Conservation (phyloP, 2,888 invertebrate genomes). For the Caenorhabditis sp. region DNA sequence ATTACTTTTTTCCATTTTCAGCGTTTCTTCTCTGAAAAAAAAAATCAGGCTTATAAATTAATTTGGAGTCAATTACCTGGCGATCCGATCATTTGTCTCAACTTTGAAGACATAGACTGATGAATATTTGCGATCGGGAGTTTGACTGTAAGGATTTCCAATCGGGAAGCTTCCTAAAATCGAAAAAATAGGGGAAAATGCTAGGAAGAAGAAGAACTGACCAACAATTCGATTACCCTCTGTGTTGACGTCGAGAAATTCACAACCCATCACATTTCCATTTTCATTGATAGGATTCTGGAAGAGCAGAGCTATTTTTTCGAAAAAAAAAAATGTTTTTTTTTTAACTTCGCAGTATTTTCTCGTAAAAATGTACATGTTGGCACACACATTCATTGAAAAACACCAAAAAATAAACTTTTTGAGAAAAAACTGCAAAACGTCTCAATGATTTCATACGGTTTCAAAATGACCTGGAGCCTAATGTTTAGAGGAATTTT, state of each 20-base stretch:
- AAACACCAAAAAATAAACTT: no score
- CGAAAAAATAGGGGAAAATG: slow-evolving; percentile 1
- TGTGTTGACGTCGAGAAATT: slow-evolving; percentile 53
- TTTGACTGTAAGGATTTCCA: not conserved
- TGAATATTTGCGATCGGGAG: slow-evolving; percentile 8
- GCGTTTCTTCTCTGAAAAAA: not conserved
- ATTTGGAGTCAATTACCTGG: slow-evolving; percentile 6
- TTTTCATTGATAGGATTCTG: slow-evolving; percentile 22
- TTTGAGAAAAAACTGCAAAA: no score
- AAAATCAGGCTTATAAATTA: not conserved
- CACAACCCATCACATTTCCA: slow-evolving; percentile 42
- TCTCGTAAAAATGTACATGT: no score
- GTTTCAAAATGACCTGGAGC: no score
- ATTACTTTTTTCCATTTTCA: not conserved
- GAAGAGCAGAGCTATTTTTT: not conserved
- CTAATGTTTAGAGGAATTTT: no score
- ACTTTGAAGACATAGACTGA: slow-evolving; percentile 30
- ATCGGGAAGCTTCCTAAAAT: not conserved
- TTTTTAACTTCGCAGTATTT: no score
- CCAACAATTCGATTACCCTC: slow-evolving; percentile 53
- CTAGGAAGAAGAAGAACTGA: not conserved
- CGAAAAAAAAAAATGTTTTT: no score
- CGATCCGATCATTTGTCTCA: slow-evolving; percentile 19
- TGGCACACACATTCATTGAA: no score
- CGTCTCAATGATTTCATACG: no score